Conservation (phyloP, 2,113 vertebrate species). For the Oncorhynchus nerka region DNA sequence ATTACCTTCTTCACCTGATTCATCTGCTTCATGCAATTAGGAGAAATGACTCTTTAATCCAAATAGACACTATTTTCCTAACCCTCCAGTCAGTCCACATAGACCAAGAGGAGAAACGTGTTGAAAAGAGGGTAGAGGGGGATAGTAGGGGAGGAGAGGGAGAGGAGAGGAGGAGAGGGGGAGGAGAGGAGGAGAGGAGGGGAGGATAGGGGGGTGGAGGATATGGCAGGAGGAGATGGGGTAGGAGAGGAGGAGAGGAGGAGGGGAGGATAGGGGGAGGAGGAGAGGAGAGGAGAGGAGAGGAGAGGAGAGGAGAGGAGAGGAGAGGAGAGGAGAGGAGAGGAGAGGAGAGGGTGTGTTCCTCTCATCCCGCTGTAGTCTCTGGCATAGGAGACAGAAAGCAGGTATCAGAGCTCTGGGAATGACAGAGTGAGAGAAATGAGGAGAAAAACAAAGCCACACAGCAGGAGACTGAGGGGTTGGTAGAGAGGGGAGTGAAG, state of each 20-base stretch:
- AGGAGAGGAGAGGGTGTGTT: constrained; percentile 28
- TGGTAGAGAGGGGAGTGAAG: background rate
- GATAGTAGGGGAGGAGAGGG: no score
- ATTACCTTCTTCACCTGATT: no score
- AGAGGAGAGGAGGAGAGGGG: no score
- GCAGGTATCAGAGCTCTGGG: constrained; percentile 32
- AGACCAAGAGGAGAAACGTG: constrained; percentile 28
- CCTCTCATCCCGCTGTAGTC: constrained; percentile 52
- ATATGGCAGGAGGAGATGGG: background rate
- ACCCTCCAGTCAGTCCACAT: constrained; percentile 31
- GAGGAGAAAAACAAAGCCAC: constrained; percentile 56
- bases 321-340: no score
- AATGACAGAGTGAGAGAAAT: constrained; percentile 23
- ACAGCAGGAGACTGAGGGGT: constrained; percentile 45
- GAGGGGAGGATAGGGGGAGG: no score
- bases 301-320: no score
- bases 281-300: no score
- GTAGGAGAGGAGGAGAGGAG: no score
- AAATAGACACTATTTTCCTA: constrained; percentile 24
- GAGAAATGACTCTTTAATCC: background rate
- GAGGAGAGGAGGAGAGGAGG: background rate
- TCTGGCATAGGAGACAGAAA: constrained; percentile 56
- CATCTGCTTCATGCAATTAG: constrained; percentile 25
- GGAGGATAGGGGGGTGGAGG: constrained; percentile 24
- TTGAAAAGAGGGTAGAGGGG: no score